Percentiles rank a stretch among this genome's conserved stretches.
phyloP scores from a whole-genome alignment of 2,888 invertebrate species.

The Phymatocera aterrima region DNA sequence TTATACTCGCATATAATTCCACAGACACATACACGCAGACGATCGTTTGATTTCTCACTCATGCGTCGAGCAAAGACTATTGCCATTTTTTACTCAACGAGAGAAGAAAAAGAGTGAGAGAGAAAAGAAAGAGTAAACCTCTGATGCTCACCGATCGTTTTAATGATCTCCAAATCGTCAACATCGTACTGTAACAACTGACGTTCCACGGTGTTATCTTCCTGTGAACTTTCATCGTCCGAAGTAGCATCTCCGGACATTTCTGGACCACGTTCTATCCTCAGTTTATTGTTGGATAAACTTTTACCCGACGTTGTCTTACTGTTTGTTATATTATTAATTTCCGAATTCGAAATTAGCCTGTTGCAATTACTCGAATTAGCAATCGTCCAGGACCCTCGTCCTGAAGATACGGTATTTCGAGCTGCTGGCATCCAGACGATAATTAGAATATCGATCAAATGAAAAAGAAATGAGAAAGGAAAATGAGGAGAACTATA shows the following conservation, averaged over 20 bases:
- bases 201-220: constrained; percentile 54
- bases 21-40: too few species aligned
- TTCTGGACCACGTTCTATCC: neutral
- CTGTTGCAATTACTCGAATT: neutral
- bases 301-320: neutral
- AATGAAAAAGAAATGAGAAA: neutral
- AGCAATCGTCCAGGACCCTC: constrained; percentile 17
- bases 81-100: too few species aligned
- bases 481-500: neutral
- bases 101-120: too few species aligned
- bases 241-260: constrained; percentile 64
- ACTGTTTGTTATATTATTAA: too few species aligned
- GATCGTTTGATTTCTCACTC: too few species aligned
- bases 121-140: too few species aligned
- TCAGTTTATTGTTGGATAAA: neutral
- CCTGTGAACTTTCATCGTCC: constrained; percentile 70
- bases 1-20: too few species aligned
- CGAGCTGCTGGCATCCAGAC: constrained; percentile 18
- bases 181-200: constrained; percentile 77
- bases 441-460: neutral
- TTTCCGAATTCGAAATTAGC: neutral
- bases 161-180: constrained; percentile 90
- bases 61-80: too few species aligned
- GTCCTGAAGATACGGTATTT: neutral
- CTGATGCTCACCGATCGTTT: constrained; percentile 93